phyloP scores from a whole-genome alignment of 2,888 invertebrate species.

The Oscheius myriophilus region DNA sequence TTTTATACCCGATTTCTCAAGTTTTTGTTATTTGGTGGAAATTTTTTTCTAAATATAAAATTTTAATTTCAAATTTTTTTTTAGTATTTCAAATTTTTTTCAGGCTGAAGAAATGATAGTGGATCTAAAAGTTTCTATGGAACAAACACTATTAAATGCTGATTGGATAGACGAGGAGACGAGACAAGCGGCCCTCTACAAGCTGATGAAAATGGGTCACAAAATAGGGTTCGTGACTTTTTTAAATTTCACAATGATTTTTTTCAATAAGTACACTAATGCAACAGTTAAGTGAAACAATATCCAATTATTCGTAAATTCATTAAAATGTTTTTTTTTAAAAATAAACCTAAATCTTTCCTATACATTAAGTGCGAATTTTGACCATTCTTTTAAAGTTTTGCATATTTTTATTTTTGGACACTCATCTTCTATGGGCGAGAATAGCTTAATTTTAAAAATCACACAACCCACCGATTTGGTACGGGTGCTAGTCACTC shows the following conservation, averaged over 20 bases:
- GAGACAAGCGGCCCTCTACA: slow-evolving; percentile 54
- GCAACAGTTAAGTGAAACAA: background rate
- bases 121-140: slow-evolving; percentile 56
- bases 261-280: background rate
- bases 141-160: slow-evolving; percentile 54
- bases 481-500: too few relatives aligned
- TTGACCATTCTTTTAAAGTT: too few relatives aligned
- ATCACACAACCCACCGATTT: too few relatives aligned
- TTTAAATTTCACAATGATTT: background rate
- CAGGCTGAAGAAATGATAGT: slow-evolving; percentile 55
- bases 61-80: too few relatives aligned
- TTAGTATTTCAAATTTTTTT: background rate
- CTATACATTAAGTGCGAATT: too few relatives aligned
- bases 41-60: too few relatives aligned
- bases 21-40: background rate
- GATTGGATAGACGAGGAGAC: slow-evolving; percentile 68
- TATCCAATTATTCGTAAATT: background rate
- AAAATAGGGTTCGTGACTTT: slow-evolving; percentile 50
- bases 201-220: slow-evolving; percentile 59
- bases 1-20: background rate
- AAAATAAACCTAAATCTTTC: too few relatives aligned
- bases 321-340: too few relatives aligned
- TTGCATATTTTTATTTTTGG: too few relatives aligned
- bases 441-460: too few relatives aligned
- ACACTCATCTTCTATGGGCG: too few relatives aligned